Conservation (phyloP, 1,140 invertebrate species). For the Dryas iulia region DNA sequence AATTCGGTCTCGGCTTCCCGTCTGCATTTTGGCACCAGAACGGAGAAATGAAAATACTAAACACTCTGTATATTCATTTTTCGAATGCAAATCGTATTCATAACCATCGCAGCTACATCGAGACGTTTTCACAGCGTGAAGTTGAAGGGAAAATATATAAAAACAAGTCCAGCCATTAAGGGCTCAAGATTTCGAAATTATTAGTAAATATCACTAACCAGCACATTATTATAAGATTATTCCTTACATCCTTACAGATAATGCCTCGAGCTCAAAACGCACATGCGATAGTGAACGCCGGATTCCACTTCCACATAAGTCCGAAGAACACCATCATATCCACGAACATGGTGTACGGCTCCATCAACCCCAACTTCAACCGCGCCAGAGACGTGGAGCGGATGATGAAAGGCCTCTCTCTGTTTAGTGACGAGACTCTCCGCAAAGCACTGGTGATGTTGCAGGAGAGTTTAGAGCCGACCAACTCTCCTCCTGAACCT, state of each 20-base stretch:
- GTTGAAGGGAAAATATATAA: too few relatives aligned
- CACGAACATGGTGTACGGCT: slow-evolving; percentile 80
- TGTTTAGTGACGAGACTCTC: slow-evolving; percentile 77
- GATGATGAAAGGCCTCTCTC: slow-evolving; percentile 79
- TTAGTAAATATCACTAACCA: too few relatives aligned
- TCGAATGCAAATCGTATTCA: too few relatives aligned
- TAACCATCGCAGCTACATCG: too few relatives aligned
- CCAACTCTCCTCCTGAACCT: slow-evolving; percentile 83
- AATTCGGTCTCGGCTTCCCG: too few relatives aligned
- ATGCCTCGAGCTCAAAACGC: slow-evolving; percentile 91
- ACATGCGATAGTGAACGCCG: slow-evolving; percentile 91
- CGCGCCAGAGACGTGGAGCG: slow-evolving; percentile 85
- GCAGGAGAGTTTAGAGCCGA: slow-evolving; percentile 83
- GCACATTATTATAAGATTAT: not conserved
- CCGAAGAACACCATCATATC: slow-evolving; percentile 36
- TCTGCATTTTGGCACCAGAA: too few relatives aligned
- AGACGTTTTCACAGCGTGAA: too few relatives aligned
- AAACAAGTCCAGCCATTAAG: too few relatives aligned
- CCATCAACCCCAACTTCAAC: slow-evolving; percentile 80
- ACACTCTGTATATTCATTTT: too few relatives aligned
- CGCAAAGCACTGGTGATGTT: slow-evolving; percentile 82
- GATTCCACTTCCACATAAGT: slow-evolving; percentile 86
- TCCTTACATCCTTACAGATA: slow-evolving; percentile 84
- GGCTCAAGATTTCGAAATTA: too few relatives aligned
- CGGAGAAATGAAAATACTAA: too few relatives aligned